phyloP scores from a whole-genome alignment of 2,797 vertebrate species.

The Prunella strophiata region DNA sequence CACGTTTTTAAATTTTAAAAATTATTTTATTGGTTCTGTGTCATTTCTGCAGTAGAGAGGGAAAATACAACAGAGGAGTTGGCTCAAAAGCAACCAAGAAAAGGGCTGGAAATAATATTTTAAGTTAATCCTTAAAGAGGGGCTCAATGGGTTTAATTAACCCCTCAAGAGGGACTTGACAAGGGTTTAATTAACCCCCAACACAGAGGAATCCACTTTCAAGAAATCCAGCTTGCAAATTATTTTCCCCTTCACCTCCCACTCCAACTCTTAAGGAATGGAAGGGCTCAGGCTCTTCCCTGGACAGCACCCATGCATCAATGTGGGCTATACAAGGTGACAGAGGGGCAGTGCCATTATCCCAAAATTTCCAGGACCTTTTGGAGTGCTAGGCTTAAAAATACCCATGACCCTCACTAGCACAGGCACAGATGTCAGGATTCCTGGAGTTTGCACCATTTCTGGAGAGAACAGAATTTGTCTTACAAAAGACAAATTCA shows the following conservation, averaged over 20 bases:
- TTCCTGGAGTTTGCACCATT: neutral
- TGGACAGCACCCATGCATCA: neutral
- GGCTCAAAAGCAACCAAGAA: neutral
- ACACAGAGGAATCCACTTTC: neutral
- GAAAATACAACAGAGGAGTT: neutral
- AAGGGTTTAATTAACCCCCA: neutral
- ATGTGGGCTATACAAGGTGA: neutral
- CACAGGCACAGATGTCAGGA: neutral
- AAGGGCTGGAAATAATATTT: neutral
- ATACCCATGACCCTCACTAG: neutral
- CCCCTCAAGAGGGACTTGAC: neutral
- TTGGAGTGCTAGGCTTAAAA: neutral
- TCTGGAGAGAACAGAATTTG: neutral
- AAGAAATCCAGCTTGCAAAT: neutral
- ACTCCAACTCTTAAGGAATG: neutral
- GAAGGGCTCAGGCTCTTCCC: neutral
- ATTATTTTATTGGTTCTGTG: neutral
- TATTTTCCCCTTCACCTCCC: neutral
- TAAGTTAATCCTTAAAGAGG: neutral
- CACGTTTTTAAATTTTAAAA: fast-evolving
- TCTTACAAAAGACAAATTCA: neutral
- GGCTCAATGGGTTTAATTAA: neutral
- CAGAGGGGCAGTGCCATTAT: neutral
- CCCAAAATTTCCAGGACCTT: neutral
- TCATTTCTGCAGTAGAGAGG: neutral